Conservation (phyloP, 2,888 invertebrate species). For the Eustalomyia histrio region DNA sequence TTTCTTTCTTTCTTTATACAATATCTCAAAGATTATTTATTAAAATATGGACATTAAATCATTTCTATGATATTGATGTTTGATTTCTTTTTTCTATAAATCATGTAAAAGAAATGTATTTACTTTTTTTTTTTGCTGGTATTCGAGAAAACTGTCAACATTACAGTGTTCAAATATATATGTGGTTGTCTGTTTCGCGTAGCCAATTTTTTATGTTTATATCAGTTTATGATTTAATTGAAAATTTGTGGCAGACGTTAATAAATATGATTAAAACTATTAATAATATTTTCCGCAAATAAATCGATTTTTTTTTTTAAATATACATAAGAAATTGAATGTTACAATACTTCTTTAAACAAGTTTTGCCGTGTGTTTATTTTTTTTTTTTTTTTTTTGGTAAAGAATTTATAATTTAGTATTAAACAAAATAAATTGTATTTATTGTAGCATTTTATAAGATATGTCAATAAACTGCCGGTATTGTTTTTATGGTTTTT, state of each 20-base stretch:
- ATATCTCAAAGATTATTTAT: conserved; percentile 3
- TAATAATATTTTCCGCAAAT: conserved; percentile 56
- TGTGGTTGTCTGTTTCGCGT: not conserved
- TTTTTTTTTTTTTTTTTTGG: conserved; percentile 32
- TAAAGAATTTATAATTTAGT: conserved; percentile 19
- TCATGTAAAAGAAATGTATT: conserved; percentile 27
- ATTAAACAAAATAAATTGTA: conserved; percentile 32
- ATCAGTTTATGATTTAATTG: conserved; percentile 62
- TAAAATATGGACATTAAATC: conserved; percentile 46
- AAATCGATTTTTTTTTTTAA: conserved; percentile 27
- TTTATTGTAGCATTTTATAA: not conserved
- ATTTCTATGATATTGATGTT: conserved; percentile 41
- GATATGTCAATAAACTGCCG: conserved; percentile 17
- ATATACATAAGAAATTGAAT: not conserved
- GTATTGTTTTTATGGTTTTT: conserved; percentile 19
- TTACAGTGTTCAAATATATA: not conserved
- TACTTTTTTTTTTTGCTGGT: not conserved
- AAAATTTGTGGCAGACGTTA: conserved; percentile 64
- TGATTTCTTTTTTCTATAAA: conserved; percentile 50
- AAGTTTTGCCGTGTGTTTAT: not conserved
- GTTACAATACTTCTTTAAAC: conserved; percentile 17
- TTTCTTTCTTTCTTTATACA: not conserved
- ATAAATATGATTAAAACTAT: conserved; percentile 62
- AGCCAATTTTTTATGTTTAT: conserved; percentile 19
- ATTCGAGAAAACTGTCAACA: conserved; percentile 24